Conservation (phyloP, 2,113 vertebrate genomes). For the Neolamprologus sp. region DNA sequence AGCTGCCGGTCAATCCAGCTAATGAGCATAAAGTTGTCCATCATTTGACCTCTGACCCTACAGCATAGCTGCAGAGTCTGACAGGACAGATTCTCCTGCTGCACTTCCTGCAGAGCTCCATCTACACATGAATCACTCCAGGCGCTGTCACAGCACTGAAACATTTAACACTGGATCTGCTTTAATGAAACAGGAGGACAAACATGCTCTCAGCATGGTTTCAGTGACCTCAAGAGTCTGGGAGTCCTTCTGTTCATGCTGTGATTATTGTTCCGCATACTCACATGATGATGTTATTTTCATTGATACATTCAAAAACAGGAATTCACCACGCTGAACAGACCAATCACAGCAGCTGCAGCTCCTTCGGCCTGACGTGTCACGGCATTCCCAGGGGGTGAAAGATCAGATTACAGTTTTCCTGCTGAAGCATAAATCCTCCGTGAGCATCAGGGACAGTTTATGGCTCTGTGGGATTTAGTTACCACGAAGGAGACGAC, state of each 20-base stretch:
- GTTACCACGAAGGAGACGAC: not conserved
- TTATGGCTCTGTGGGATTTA: not conserved
- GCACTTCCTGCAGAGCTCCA: not conserved
- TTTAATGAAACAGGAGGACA: not conserved
- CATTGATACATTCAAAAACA: not conserved
- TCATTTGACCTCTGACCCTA: not conserved
- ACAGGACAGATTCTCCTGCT: not conserved
- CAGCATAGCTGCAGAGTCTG: not conserved
- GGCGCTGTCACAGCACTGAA: not conserved
- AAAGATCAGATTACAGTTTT: not conserved
- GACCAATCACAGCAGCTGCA: not conserved
- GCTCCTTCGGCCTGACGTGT: not conserved
- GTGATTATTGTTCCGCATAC: not conserved
- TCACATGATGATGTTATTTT: not conserved
- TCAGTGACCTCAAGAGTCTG: not conserved
- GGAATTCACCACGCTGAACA: not conserved
- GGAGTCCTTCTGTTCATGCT: not conserved
- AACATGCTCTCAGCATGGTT: not conserved
- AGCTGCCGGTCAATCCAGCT: not conserved
- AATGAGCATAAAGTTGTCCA: not conserved
- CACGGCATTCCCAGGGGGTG: not conserved
- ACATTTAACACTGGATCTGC: not conserved
- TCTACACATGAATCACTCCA: not conserved
- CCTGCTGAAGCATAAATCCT: not conserved
- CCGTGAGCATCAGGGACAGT: not conserved